A percentile compares a stretch with the other conserved stretches of the same genome.
Evolutionary conservation across 2,888 invertebrate species (phyloP).

Genomic region (Drosophila mercatorum): DNA sequence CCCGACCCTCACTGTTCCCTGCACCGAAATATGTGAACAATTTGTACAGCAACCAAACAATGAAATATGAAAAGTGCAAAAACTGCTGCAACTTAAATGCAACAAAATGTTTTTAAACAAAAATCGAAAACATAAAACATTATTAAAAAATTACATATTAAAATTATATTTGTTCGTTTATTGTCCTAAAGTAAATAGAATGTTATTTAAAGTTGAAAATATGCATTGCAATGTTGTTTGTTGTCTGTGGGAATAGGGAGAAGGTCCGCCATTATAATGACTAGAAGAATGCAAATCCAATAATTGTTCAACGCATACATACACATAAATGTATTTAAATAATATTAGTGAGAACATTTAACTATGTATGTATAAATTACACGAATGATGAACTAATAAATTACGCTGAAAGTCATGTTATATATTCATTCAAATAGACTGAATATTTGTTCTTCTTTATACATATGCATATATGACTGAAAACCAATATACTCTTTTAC

Average conservation of each 20-base stretch:
- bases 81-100: constrained; percentile 60
- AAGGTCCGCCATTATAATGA: constrained; percentile 23
- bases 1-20: constrained; percentile 33
- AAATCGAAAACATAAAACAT: constrained; percentile 29
- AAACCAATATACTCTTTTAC: neutral
- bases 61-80: constrained; percentile 72
- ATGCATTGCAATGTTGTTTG: constrained; percentile 44
- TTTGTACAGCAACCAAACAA: constrained; percentile 75
- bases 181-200: constrained; percentile 57
- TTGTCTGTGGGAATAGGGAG: constrained; percentile 33
- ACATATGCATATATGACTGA: no score
- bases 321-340: constrained; percentile 49
- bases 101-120: constrained; percentile 53
- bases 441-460: neutral
- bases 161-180: constrained; percentile 56
- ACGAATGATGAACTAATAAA: constrained; percentile 63
- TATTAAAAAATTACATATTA: constrained; percentile 25
- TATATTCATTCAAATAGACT: constrained; percentile 17
- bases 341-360: constrained; percentile 45
- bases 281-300: constrained; percentile 40
- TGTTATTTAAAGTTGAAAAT: constrained; percentile 58
- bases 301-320: constrained; percentile 59
- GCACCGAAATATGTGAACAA: constrained; percentile 66
- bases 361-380: constrained; percentile 58
- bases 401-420: constrained; percentile 60